A percentile compares a stretch with the other conserved stretches of the same genome.
phyloP scores from a whole-genome alignment of 2,797 vertebrate species.

The Helicolenus hilgendorfi region DNA sequence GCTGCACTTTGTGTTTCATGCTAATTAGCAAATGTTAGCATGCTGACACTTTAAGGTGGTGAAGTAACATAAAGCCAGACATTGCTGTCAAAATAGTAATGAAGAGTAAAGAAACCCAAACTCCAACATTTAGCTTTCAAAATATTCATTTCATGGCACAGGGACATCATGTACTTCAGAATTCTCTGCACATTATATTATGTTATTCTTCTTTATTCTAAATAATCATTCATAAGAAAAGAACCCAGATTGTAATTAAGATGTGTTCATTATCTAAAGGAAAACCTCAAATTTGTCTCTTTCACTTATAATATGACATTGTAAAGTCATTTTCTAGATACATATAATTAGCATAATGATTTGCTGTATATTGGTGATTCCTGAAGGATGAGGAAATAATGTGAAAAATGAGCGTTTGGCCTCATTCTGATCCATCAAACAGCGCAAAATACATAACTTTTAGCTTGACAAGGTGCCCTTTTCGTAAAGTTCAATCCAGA shows the following conservation, averaged over 20 bases:
- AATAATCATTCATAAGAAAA: background rate
- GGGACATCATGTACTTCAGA: background rate
- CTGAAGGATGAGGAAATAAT: background rate
- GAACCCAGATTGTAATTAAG: background rate
- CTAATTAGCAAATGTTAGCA: background rate
- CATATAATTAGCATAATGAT: background rate
- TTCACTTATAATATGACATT: background rate
- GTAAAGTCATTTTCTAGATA: background rate
- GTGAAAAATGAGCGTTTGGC: background rate
- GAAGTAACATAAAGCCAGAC: background rate
- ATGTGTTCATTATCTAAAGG: background rate
- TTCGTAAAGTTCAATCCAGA: constrained; percentile 60
- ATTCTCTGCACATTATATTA: background rate
- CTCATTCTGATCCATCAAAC: constrained; percentile 36
- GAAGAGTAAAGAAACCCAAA: background rate
- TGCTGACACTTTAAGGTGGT: too few relatives aligned
- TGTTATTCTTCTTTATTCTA: too few relatives aligned
- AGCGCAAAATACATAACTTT: constrained; percentile 12
- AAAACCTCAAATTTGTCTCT: background rate
- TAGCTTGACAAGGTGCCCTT: constrained; percentile 54
- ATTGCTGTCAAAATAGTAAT: background rate
- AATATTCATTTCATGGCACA: background rate
- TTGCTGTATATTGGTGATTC: background rate
- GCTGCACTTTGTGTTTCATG: background rate
- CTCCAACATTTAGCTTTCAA: too few relatives aligned